Evolutionary conservation across 2,797 vertebrate genomes (phyloP).

Genomic region (Girardinus metallicus): DNA sequence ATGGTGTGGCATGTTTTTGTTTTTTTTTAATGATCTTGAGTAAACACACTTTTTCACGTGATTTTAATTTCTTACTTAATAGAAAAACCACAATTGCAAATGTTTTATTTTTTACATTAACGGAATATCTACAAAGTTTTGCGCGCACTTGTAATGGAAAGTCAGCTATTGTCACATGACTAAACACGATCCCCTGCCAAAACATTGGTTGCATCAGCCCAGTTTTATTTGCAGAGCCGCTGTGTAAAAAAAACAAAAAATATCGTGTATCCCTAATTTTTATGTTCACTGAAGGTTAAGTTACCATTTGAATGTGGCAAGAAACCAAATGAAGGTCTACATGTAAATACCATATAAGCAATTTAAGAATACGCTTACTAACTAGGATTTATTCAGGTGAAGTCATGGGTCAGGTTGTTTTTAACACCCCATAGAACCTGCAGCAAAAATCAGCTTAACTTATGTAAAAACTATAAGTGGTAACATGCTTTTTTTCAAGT

Average conservation of each 20-base stretch:
- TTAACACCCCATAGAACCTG: background rate
- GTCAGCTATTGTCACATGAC: background rate
- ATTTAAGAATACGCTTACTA: background rate
- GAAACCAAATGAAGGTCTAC: constrained; percentile 63
- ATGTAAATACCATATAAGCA: constrained; percentile 48
- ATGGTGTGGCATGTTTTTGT: too few relatives aligned
- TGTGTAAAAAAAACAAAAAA: background rate
- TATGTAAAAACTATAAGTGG: background rate
- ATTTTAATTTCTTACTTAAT: too few relatives aligned
- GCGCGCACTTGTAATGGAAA: too few relatives aligned
- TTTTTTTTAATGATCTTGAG: too few relatives aligned
- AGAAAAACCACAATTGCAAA: too few relatives aligned
- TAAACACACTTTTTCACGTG: too few relatives aligned
- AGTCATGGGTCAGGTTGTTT: background rate
- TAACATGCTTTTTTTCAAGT: constrained; percentile 8
- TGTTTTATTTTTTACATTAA: too few relatives aligned
- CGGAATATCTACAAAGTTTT: too few relatives aligned
- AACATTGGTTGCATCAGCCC: background rate
- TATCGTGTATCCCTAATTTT: background rate
- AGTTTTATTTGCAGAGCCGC: background rate
- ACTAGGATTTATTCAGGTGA: background rate
- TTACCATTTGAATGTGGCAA: constrained; percentile 22
- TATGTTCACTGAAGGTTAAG: constrained; percentile 27
- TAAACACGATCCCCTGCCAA: background rate
- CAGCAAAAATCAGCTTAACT: background rate